Evolutionary conservation across 2,113 vertebrate species (phyloP).

Genomic region (Oryzias javanicus): DNA sequence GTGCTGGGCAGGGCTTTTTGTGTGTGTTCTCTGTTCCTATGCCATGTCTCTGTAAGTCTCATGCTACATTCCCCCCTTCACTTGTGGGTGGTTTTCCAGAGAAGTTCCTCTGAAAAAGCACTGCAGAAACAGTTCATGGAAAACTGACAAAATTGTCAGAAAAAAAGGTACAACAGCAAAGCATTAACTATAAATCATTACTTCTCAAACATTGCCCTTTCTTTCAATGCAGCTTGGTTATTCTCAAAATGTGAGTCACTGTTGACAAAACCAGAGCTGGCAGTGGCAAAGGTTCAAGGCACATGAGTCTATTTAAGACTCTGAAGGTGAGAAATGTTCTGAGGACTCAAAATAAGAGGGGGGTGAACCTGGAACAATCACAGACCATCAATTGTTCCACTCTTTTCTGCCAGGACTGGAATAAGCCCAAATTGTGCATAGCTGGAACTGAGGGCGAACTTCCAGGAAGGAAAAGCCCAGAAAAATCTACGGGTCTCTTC

Average conservation of each 20-base stretch:
- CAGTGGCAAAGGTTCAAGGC: slow-evolving; percentile 33
- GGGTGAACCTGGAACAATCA: slow-evolving; percentile 58
- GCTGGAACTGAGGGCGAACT: slow-evolving; percentile 41
- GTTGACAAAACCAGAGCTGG: slow-evolving; percentile 48
- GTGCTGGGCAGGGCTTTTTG: background rate
- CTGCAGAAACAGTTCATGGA: slow-evolving; percentile 19
- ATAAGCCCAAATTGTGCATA: slow-evolving; percentile 45
- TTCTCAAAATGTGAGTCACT: slow-evolving; percentile 41
- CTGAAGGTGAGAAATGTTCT: slow-evolving; percentile 66
- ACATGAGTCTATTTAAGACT: slow-evolving; percentile 38
- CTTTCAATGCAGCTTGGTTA: slow-evolving; percentile 20
- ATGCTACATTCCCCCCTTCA: slow-evolving; percentile 29
- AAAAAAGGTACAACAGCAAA: slow-evolving; percentile 34
- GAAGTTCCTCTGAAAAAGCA: slow-evolving; percentile 13
- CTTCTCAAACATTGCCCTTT: background rate
- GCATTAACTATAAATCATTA: slow-evolving; percentile 15
- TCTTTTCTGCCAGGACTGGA: slow-evolving; percentile 55
- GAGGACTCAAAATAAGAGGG: slow-evolving; percentile 47
- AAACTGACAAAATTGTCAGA: slow-evolving; percentile 20
- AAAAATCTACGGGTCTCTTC: slow-evolving; percentile 48
- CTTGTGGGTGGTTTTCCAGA: slow-evolving; percentile 47
- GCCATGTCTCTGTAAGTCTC: slow-evolving; percentile 31
- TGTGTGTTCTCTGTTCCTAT: slow-evolving; percentile 11
- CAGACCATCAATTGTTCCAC: slow-evolving; percentile 67
- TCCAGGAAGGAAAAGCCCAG: slow-evolving; percentile 63